A percentile compares a stretch with the other conserved stretches of the same genome.
These are phyloP conservation scores for Leptothorax acervorum DNA, from an alignment of 2,888 invertebrate species.

Conservation along the genomic window DNA sequence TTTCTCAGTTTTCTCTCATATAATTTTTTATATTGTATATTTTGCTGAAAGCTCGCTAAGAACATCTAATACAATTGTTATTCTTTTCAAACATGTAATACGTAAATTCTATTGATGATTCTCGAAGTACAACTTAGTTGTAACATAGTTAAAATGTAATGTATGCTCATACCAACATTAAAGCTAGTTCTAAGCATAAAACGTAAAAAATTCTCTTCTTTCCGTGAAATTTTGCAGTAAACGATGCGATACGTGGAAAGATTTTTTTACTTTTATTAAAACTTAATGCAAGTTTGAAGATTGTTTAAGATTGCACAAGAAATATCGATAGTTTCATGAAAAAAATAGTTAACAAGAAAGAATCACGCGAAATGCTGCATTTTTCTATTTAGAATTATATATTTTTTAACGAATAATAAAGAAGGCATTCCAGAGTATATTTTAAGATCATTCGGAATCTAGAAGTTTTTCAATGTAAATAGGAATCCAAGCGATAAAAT, in stretches of 20 bases:
- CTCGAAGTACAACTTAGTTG: neutral
- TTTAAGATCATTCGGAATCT: neutral
- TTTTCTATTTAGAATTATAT: neutral
- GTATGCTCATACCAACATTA: neutral
- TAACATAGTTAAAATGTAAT: neutral
- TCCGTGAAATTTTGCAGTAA: neutral
- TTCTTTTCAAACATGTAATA: neutral
- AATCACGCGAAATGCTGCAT: neutral
- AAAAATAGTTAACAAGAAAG: neutral
- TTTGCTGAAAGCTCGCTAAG: neutral
- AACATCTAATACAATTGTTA: neutral
- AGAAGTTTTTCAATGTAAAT: neutral
- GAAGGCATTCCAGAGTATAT: neutral
- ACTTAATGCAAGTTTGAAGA: neutral
- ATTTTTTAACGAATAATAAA: neutral
- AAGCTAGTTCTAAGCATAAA: neutral
- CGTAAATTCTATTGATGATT: neutral
- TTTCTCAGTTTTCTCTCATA: neutral
- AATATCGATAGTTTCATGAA: conserved; percentile 1
- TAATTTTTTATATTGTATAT: neutral
- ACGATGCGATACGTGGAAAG: neutral
- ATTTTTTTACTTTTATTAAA: neutral
- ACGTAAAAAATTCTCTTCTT: neutral
- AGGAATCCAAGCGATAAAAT: conserved; percentile 3
- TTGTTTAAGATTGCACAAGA: neutral